Evolutionary conservation across 2,888 invertebrate genomes (phyloP).

Genomic region (Molorchus minor): DNA sequence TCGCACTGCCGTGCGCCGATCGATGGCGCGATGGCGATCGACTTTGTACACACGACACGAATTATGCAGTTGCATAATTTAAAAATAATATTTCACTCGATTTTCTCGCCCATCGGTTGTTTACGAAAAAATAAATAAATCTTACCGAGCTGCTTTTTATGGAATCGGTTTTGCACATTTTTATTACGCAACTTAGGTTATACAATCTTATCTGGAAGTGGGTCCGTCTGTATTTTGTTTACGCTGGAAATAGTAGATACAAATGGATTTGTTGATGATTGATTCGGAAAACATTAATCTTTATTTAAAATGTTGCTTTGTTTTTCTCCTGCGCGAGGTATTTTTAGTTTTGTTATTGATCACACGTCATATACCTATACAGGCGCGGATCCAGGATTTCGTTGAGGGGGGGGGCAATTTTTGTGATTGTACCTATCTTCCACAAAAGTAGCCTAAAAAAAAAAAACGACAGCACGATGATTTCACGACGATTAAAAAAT

Average conservation of each 20-base stretch:
- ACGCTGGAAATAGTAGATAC: not conserved
- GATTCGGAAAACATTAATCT: not conserved
- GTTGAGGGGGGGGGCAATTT: too few relatives aligned
- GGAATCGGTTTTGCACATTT: not conserved
- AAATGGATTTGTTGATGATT: not conserved
- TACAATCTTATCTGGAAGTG: not conserved
- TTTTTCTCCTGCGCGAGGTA: too few relatives aligned
- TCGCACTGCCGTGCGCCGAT: conserved; percentile 33
- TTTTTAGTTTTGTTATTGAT: too few relatives aligned
- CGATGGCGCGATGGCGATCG: conserved; percentile 32
- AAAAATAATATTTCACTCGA: not conserved
- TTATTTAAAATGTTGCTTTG: not conserved
- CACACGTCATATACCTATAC: too few relatives aligned
- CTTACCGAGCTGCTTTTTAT: not conserved
- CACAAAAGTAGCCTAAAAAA: too few relatives aligned
- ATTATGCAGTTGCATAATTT: conserved; percentile 32
- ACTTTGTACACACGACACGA: not conserved
- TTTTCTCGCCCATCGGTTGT: not conserved
- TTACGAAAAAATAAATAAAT: not conserved
- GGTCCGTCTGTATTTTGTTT: not conserved
- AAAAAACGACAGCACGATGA: too few relatives aligned
- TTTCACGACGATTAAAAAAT: too few relatives aligned
- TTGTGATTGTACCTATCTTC: too few relatives aligned
- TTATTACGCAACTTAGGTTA: not conserved
- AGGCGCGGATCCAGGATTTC: too few relatives aligned